Percentiles rank a stretch among this genome's conserved stretches.
phyloP scores from a whole-genome alignment of 1,140 invertebrate genomes.

The Hycleus phaleratus region DNA sequence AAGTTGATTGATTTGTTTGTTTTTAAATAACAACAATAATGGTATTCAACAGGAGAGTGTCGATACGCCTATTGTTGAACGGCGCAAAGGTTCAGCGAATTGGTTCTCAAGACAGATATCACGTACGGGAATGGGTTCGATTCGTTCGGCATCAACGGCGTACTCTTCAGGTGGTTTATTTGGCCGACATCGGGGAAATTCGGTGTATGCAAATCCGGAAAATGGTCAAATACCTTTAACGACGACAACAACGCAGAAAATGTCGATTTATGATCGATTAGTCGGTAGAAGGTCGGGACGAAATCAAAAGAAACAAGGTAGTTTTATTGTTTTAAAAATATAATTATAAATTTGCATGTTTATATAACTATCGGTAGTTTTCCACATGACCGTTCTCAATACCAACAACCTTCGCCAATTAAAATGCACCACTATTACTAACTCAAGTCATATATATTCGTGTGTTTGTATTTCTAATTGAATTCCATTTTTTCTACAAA shows the following conservation, averaged over 20 bases:
- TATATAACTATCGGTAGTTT: background rate
- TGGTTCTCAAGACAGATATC: conserved; percentile 79
- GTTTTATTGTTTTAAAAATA: background rate
- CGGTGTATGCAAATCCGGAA: conserved; percentile 73
- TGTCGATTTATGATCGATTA: conserved; percentile 71
- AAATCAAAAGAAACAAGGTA: conserved; percentile 45
- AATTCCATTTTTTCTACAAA: no score
- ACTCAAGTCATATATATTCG: no score
- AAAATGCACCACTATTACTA: no score
- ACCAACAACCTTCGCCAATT: no score
- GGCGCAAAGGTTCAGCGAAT: conserved; percentile 58
- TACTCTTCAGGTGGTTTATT: conserved; percentile 75
- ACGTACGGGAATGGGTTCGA: conserved; percentile 73
- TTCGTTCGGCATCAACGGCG: conserved; percentile 71
- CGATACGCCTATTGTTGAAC: conserved; percentile 73
- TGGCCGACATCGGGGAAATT: conserved; percentile 46
- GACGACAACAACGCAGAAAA: conserved; percentile 51
- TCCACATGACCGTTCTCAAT: background rate
- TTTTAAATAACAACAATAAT: background rate
- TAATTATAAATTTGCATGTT: background rate
- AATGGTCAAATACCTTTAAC: conserved; percentile 47
- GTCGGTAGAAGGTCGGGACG: conserved; percentile 69
- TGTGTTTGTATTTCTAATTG: no score
- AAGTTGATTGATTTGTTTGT: conserved; percentile 38
- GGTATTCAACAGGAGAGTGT: conserved; percentile 63